These are phyloP conservation scores for Channa striata DNA, from an alignment of 2,797 vertebrate genomes.

Conservation along the genomic window DNA sequence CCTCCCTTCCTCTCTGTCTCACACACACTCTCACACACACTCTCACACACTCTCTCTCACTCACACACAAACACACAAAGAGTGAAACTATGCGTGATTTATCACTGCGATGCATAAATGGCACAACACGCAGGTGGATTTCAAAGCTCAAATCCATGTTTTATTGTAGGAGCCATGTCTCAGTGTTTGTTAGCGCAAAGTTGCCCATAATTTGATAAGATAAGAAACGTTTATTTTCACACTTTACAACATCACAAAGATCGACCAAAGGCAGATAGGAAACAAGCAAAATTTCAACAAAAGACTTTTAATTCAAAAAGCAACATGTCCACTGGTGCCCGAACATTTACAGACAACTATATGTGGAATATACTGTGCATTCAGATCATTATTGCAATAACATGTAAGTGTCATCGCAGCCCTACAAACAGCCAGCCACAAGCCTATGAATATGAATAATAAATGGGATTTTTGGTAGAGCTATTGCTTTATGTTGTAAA, in stretches of 20 bases:
- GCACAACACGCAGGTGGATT: neutral
- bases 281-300: rapidly evolving
- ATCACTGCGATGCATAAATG: neutral
- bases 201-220: neutral
- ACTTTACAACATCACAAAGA: neutral
- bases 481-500: no score
- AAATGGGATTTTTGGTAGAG: no score
- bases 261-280: neutral
- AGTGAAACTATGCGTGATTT: conserved; percentile 17
- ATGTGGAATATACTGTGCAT: no score
- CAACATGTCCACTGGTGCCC: no score
- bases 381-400: no score
- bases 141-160: conserved; percentile 1
- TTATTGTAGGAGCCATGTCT: neutral
- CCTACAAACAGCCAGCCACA: no score
- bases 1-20: conserved; percentile 26
- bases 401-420: no score
- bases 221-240: neutral
- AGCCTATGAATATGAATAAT: no score
- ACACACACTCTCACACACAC: conserved; percentile 28
- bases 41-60: neutral
- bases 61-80: neutral
- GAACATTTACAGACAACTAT: no score
- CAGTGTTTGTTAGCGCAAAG: conserved; percentile 16
- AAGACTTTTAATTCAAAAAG: no score